Percentiles rank a stretch among this genome's conserved stretches.
phyloP scores from a whole-genome alignment of 2,888 invertebrate genomes.

The Brachypterus glaber region DNA sequence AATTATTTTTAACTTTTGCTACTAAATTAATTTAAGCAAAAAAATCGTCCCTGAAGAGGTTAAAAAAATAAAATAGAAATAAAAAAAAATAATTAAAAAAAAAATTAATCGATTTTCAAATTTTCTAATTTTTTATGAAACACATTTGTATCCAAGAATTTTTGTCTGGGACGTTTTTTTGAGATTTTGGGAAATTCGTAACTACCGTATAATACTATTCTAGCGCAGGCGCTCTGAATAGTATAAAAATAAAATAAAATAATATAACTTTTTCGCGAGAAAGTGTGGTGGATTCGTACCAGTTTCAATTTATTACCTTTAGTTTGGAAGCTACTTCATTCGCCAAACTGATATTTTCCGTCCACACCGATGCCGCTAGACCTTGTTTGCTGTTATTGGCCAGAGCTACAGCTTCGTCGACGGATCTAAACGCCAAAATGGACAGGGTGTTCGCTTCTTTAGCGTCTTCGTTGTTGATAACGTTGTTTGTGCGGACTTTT shows the following conservation, averaged over 20 bases:
- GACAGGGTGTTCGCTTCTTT: constrained; percentile 32
- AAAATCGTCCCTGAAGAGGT: too few relatives aligned
- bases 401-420: constrained; percentile 46
- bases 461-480: constrained; percentile 20
- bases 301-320: constrained; percentile 30
- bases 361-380: constrained; percentile 47
- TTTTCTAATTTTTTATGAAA: too few relatives aligned
- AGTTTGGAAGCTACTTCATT: constrained; percentile 45
- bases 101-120: too few relatives aligned
- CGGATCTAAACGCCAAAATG: constrained; percentile 44
- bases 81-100: too few relatives aligned
- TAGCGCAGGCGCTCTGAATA: too few relatives aligned
- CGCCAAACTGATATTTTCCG: constrained; percentile 45
- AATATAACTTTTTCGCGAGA: neutral
- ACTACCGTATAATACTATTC: too few relatives aligned
- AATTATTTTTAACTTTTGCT: too few relatives aligned
- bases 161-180: too few relatives aligned
- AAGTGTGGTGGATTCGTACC: neutral
- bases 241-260: constrained; percentile 16
- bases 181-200: too few relatives aligned
- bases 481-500: constrained; percentile 26
- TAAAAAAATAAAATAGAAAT: too few relatives aligned
- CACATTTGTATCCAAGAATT: too few relatives aligned
- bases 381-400: constrained; percentile 46
- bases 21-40: too few relatives aligned